Evolutionary conservation across 2,113 vertebrate species (phyloP).

Genomic region (Larimichthys crocea): DNA sequence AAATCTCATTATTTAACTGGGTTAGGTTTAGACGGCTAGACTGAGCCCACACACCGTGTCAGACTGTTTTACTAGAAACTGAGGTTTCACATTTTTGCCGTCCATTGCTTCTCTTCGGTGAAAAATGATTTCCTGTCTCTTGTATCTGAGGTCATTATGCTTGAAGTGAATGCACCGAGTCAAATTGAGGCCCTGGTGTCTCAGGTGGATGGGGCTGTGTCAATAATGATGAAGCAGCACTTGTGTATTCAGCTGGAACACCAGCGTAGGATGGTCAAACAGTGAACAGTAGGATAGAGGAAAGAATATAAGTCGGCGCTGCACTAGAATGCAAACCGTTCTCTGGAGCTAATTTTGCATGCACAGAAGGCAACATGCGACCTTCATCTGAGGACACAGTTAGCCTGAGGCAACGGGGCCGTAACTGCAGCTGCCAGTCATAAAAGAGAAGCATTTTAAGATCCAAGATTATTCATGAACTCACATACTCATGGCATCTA

Average conservation of each 20-base stretch:
- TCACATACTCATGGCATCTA: slow-evolving; percentile 43
- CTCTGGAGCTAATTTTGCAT: slow-evolving; percentile 7
- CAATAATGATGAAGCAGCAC: slow-evolving; percentile 4
- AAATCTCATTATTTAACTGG: neutral
- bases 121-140: slow-evolving; percentile 1
- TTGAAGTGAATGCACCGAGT: slow-evolving; percentile 1
- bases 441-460: slow-evolving; percentile 59
- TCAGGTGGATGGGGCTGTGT: slow-evolving; percentile 8
- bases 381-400: slow-evolving; percentile 43
- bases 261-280: neutral
- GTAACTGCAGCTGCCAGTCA: slow-evolving; percentile 70
- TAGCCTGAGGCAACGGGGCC: neutral
- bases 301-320: neutral
- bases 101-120: neutral
- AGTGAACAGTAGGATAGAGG: slow-evolving; percentile 4
- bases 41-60: slow-evolving; percentile 4
- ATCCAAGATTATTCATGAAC: slow-evolving; percentile 40
- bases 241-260: slow-evolving; percentile 48
- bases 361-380: slow-evolving; percentile 12
- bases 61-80: slow-evolving; percentile 5
- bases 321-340: neutral
- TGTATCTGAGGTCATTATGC: neutral
- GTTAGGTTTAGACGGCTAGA: neutral
- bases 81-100: slow-evolving; percentile 5
- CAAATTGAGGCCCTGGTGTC: neutral